Conservation (phyloP, 2,888 invertebrate species). For the Eupelmus urozonus region DNA sequence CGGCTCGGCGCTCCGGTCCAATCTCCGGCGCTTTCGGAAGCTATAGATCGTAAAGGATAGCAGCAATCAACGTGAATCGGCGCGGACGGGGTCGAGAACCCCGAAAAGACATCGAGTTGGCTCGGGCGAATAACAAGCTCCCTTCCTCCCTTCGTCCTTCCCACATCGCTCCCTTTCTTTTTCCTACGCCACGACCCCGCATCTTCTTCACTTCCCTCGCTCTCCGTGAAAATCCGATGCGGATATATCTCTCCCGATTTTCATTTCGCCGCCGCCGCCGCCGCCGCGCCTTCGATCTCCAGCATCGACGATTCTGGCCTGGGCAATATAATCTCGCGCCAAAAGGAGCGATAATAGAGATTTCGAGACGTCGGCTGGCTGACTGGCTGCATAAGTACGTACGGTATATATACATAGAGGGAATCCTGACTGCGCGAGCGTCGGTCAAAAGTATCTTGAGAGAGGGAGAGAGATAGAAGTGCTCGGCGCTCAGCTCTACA, state of each 20-base stretch:
- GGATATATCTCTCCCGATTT: slow-evolving; percentile 42
- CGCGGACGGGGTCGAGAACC: slow-evolving; percentile 49
- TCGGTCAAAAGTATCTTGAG: slow-evolving; percentile 66
- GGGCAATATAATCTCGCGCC: slow-evolving; percentile 12
- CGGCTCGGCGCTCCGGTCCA: slow-evolving; percentile 46
- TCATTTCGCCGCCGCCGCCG: slow-evolving; percentile 46
- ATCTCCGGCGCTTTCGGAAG: slow-evolving; percentile 52
- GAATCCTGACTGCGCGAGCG: slow-evolving; percentile 44
- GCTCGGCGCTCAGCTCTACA: slow-evolving; percentile 18
- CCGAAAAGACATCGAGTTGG: slow-evolving; percentile 49
- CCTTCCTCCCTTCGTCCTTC: slow-evolving; percentile 18
- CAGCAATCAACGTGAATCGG: slow-evolving; percentile 51
- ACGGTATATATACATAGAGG: background rate
- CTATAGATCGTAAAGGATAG: slow-evolving; percentile 39
- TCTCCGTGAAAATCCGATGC: slow-evolving; percentile 22
- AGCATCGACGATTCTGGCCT: background rate
- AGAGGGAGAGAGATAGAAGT: slow-evolving; percentile 45
- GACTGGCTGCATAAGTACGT: background rate
- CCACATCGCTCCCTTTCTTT: background rate
- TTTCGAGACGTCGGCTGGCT: slow-evolving; percentile 5
- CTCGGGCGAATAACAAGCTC: slow-evolving; percentile 47
- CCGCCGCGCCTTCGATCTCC: background rate
- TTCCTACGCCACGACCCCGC: background rate
- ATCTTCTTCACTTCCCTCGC: slow-evolving; percentile 16
- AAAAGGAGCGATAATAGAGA: background rate